A percentile compares a stretch with the other conserved stretches of the same genome.
These are phyloP conservation scores for Ferrisia virgata DNA, from an alignment of 2,888 invertebrate genomes.

Conservation along the genomic window DNA sequence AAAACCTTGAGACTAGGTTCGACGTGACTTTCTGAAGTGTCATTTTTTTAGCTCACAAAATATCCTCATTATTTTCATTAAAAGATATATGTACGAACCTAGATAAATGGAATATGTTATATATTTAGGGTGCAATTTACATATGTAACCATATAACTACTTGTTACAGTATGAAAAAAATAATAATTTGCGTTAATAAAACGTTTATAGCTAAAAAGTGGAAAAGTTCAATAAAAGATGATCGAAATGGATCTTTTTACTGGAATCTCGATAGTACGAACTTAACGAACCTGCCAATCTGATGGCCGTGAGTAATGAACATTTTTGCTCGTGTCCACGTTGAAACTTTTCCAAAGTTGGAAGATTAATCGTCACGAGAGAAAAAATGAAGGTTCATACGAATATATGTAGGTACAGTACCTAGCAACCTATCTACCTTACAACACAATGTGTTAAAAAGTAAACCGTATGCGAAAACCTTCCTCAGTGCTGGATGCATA, in stretches of 20 bases:
- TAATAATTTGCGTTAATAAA: not conserved
- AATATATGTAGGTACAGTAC: no score
- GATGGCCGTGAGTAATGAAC: conserved; percentile 5
- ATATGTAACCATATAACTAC: no score
- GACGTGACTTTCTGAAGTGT: no score
- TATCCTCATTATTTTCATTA: no score
- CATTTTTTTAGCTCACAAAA: no score
- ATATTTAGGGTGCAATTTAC: no score
- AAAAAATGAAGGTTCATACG: not conserved
- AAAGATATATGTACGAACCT: no score
- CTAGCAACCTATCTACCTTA: not conserved
- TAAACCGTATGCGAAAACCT: not conserved
- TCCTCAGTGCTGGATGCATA: not conserved
- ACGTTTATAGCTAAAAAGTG: no score
- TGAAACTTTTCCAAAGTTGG: not conserved
- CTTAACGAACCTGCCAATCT: conserved; percentile 14
- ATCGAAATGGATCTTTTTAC: not conserved
- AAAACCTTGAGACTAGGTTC: no score
- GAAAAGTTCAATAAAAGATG: not conserved
- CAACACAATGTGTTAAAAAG: not conserved
- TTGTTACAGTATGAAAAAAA: not conserved
- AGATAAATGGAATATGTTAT: no score
- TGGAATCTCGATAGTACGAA: not conserved
- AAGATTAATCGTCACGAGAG: not conserved
- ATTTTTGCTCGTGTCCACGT: not conserved